Evolutionary conservation across 2,797 vertebrate species (phyloP), one percentile per base, ranked within the genome.

Genomic region (Chloroceryle amazona): DNA sequence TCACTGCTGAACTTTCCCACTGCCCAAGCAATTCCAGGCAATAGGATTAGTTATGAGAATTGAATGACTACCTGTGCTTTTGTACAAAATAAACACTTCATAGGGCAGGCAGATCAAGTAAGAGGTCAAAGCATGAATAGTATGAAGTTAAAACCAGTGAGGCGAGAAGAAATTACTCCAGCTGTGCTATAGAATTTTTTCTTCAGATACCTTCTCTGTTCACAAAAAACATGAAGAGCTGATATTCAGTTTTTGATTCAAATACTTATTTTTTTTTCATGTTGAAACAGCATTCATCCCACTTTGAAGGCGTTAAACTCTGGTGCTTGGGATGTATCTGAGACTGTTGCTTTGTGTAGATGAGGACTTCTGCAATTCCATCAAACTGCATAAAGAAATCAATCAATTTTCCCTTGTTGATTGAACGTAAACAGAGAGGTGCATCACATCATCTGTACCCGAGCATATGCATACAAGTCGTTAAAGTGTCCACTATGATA

Each of bases 1-100:
- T 90, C 19, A 17, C 23, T 91, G 55, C 35, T 81, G 60, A 75
- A 89, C 35, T 35, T 89, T 65, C 23, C 78, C n/a, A 66, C 74
- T 75, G 41, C 6, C 78, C 31, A 46, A 60, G 51, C 33, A 90
- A 83, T 66, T 88, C 13, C 13, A 74, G 55, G 66, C 62, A 75
- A 70, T 31, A 72, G 55, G 66, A 75, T 88, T 85, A 90, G 39
- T 62, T 79, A 25, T 2, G n/a, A 73, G 71, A 81, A 66, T 26
- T 81, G 65, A 68, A 44, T 60, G 46, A 15, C 60, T 84, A 41
- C 39, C n/a, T 67, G 42, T 4, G 1, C 44, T 11, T 54, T 61
- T 54, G 21, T 51, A 23, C 57, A 67, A 82, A 71, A 73, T 28
- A 72, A 73, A 49, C 11, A 39, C 65, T 91, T 54, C 23, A 22